Base-by-base conservation (phyloP, 2,113 vertebrate species). In the Choloepus hoffmanni region DNA sequence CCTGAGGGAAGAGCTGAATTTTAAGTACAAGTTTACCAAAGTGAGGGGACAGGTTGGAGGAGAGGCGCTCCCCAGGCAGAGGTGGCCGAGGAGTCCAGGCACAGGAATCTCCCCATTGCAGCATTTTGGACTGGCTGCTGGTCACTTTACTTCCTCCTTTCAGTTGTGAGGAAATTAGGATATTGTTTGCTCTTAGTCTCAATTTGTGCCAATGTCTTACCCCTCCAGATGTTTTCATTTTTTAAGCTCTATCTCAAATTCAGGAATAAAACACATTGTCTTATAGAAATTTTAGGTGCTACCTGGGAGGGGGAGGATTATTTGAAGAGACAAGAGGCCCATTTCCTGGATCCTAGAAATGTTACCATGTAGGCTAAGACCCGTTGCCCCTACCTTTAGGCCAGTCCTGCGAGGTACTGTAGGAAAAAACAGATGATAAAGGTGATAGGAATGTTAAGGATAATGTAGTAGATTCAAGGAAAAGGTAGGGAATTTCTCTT, bases 271-370 rank as follows among this genome's bases (percentile, higher is more conserved):
- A 45, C 60, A 48, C 9, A 8, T 10, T 33, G 40, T 83, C 43
- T 63, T 84, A 58, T 81, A 90, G 86, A 81, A 36, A 83, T n/a
- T n/a, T 72, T 62, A 88, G 82, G 86, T 9, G 4, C 36, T 72
- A 26, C 4, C n/a, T 26, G 21, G 30, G 19, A 24, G 11, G 1
- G 26, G 45, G 67, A 70, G 26, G 48, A n/a, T 63, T 89, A 26
- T 53, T 74, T 33, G 68, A 73, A 95, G 28, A 45, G 26, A 15
- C 9, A 43, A 58, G 45, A 48, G 19, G 40, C 45, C n/a, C 40
- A 33, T 53, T 94, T 95, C 14, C 55, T 55, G 63, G n/a, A 5
- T 45, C 30, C 72, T 60, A 89, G 15, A 84, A 60, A 85, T 45
- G 6, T 11, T 45, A 40, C 30, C 43, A 9, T 14, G 16, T 9